Conservation (phyloP, 2,113 vertebrate genomes). For the Mus musculus region GRCm39 chr12:77449001-77449500, state of each 20-base stretch:
- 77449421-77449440: constrained; percentile 61
- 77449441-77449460: constrained; percentile 70
- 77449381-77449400: constrained; percentile 68
- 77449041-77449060: constrained; percentile 40
- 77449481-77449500: constrained; percentile 69
- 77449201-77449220: constrained; percentile 44
- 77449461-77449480: constrained; percentile 36
- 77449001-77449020: constrained; percentile 28
- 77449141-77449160: constrained; percentile 24
- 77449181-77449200: constrained; percentile 33
- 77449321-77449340: constrained; percentile 44
- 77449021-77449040: constrained; percentile 15
- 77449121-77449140: constrained; percentile 31
- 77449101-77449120: not conserved
- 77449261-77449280: not conserved
- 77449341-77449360: constrained; percentile 50
- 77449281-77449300: not conserved
- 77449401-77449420: constrained; percentile 61
- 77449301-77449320: not conserved
- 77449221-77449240: constrained; percentile 35
- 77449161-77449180: constrained; percentile 55
- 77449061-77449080: not conserved
- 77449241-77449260: not conserved
- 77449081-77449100: constrained; percentile 11
- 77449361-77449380: constrained; percentile 30